These are phyloP conservation scores for Gasterosteus nipponicus DNA, from an alignment of 2,113 vertebrate species.

Conservation along the genomic window DNA sequence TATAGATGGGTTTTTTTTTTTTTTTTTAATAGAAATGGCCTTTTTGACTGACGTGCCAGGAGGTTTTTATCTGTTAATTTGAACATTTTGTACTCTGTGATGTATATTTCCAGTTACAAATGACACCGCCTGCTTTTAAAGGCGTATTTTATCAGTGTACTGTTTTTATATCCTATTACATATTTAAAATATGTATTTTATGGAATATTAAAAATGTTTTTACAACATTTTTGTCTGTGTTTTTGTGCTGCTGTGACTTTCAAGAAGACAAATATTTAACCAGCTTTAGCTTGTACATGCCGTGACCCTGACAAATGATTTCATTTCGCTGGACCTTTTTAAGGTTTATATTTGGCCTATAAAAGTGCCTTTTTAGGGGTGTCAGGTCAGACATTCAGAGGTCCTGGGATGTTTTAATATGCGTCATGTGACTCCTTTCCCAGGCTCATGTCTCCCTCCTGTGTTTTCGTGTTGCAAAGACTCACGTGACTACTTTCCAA, in stretches of 20 bases:
- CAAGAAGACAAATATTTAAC: conserved; percentile 10
- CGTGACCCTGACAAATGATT: conserved; percentile 22
- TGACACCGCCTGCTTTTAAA: conserved; percentile 60
- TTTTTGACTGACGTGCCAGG: conserved; percentile 55
- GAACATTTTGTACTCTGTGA: conserved; percentile 33
- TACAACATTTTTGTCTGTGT: conserved; percentile 42
- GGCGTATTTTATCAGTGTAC: conserved; percentile 65
- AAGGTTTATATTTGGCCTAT: conserved; percentile 58
- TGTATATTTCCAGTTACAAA: conserved; percentile 61
- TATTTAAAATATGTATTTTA: conserved; percentile 82
- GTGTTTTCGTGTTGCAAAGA: conserved; percentile 11
- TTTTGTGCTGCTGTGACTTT: neutral
- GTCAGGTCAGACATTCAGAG: conserved; percentile 25
- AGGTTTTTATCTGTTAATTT: conserved; percentile 45
- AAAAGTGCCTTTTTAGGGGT: conserved; percentile 18
- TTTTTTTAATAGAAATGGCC: neutral
- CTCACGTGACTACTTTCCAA: conserved; percentile 13
- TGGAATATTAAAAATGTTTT: conserved; percentile 79
- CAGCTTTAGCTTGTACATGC: conserved; percentile 5
- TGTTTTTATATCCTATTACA: conserved; percentile 65
- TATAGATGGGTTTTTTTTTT: conserved; percentile 4
- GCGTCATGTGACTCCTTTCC: conserved; percentile 55
- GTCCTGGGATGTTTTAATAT: conserved; percentile 56
- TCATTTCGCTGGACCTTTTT: neutral
- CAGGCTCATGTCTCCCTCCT: conserved; percentile 29